phyloP scores from a whole-genome alignment of 2,113 vertebrate genomes.

The Daubentonia madagascariensis region DNA sequence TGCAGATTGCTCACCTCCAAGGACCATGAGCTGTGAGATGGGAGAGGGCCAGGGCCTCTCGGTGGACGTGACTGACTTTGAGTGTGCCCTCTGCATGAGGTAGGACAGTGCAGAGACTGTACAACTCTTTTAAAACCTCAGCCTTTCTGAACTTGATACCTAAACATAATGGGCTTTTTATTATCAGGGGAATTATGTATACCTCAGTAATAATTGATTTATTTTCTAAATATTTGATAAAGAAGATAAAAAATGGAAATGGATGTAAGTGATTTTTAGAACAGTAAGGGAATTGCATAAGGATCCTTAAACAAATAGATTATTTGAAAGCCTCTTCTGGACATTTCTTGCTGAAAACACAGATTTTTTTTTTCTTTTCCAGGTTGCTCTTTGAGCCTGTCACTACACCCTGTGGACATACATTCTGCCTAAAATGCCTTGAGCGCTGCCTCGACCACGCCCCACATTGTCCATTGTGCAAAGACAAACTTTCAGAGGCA shows the following conservation, averaged over 20 bases:
- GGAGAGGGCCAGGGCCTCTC: conserved; percentile 82
- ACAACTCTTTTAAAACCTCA: neutral
- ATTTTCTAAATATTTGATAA: neutral
- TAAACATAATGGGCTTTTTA: neutral
- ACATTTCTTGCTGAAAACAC: neutral
- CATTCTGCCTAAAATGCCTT: conserved; percentile 96
- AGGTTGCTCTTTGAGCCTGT: conserved; percentile 96
- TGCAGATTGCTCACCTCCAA: conserved; percentile 69
- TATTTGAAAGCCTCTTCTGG: neutral
- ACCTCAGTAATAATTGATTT: neutral
- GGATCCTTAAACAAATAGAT: neutral
- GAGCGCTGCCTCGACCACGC: conserved; percentile 95
- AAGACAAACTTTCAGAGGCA: conserved; percentile 94
- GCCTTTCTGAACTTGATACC: neutral
- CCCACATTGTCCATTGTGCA: conserved; percentile 93
- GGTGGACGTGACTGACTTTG: conserved; percentile 91
- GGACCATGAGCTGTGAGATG: neutral
- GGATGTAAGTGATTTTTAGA: neutral
- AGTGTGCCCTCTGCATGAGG: conserved; percentile 98
- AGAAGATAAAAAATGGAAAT: neutral
- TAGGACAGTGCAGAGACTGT: conserved; percentile 59
- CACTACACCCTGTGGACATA: conserved; percentile 93
- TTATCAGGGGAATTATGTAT: neutral
- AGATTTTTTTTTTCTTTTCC: neutral
- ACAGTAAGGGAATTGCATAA: neutral